Conservation (phyloP, 2,888 invertebrate species). For the Ferrisia virgata region DNA sequence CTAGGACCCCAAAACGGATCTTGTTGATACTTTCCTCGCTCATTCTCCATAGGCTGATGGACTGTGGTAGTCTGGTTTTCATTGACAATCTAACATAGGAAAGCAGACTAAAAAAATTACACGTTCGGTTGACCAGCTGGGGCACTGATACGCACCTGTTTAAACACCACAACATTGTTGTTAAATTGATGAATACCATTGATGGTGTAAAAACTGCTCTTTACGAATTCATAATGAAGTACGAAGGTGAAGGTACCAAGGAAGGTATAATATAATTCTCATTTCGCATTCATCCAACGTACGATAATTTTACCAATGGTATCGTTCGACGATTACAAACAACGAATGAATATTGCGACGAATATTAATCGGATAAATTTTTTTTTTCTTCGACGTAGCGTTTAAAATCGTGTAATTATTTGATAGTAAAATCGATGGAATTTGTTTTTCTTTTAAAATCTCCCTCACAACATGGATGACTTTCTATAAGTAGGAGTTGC, state of each 20-base stretch:
- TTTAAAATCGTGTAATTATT: constrained; percentile 13
- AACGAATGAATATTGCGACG: background rate
- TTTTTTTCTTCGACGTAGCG: background rate
- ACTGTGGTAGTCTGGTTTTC: no score
- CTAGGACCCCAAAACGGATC: no score
- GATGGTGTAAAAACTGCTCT: background rate
- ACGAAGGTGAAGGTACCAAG: no score
- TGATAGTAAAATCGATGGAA: background rate
- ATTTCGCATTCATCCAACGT: background rate
- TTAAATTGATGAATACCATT: constrained; percentile 1
- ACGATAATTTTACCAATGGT: background rate
- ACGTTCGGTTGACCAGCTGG: background rate
- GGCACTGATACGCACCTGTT: background rate
- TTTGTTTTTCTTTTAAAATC: background rate
- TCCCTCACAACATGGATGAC: background rate
- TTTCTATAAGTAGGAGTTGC: background rate
- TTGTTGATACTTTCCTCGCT: no score
- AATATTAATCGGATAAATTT: constrained; percentile 2
- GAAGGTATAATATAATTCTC: no score
- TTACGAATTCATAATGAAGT: constrained; percentile 1
- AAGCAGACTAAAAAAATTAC: background rate
- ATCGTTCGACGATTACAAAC: background rate
- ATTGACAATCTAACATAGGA: background rate
- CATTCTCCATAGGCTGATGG: no score
- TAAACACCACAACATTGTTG: background rate